Base-by-base conservation (phyloP, 1,140 invertebrate species). In the Sarcophaga peregrina region DNA sequence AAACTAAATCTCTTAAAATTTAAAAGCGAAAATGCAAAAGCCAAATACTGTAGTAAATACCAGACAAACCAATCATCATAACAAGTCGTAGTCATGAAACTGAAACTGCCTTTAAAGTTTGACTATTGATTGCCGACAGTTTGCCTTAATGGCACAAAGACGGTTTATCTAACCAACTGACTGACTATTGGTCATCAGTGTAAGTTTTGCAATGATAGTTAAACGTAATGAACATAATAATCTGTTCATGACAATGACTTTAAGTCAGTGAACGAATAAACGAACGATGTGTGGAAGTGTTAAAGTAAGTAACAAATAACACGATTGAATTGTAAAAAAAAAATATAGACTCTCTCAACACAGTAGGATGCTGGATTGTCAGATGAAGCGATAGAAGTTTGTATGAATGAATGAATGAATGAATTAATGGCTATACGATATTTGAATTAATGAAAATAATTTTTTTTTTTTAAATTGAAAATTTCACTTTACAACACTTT, bases 211-310 rank as follows among this genome's bases (percentile, higher is more conserved):
- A 37, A 37, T 58, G 54, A 7, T 58, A 5, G 13, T 58, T 48
- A 76, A 2, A 1, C 25, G 25, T 37, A n/a, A 50, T 20, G 75
- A 78, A 78, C 48, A 78, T 47, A 78, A 78, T 78, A 78, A 78
- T 78, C 75, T n/a, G 25, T 78, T 20, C 75, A 78, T 78, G 75
- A 78, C 75, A 78, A 78, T 78, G 75, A 78, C 75, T 47, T 50
- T 48, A 78, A 78, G 75, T 50, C 75, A 20, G 75, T 78, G 75
- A 78, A 78, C 75, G 75, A 52, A 52, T 5, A 5, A 3, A 13
- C 8, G 50, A 1, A 10, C 13, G 50, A 13, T 52, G 50, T 68
- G 62, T 68, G 62, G 62, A 68, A 68, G 62, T 68, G 62, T 58
- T 58, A 68, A 68, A 20, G 62, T 37, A 68, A 20, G 62, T 37